These are phyloP conservation scores for Eulacestoma nigropectus DNA, from an alignment of 2,113 vertebrate species.

Conservation along the genomic window DNA sequence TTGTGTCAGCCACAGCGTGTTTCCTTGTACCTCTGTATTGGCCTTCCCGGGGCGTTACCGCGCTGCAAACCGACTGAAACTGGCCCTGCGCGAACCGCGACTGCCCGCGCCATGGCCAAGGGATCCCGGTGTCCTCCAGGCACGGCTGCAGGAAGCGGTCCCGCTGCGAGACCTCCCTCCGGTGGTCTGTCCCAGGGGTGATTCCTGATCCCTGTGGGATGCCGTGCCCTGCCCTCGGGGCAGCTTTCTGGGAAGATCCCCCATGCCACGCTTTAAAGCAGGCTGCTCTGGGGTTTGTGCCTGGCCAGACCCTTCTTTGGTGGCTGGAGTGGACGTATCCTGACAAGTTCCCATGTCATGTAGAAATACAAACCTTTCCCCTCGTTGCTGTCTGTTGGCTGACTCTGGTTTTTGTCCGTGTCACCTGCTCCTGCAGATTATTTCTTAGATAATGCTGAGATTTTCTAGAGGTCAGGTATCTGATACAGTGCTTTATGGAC, in stretches of 20 bases:
- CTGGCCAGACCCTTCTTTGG: neutral
- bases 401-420: fast-evolving
- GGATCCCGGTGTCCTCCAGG: neutral
- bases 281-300: neutral
- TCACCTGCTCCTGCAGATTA: neutral
- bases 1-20: fast-evolving
- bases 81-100: fast-evolving
- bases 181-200: neutral
- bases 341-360: fast-evolving
- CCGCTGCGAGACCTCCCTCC: too few species aligned
- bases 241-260: neutral
- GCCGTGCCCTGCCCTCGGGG: neutral
- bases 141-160: neutral
- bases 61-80: neutral
- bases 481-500: neutral
- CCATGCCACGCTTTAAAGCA: fast-evolving
- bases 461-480: neutral
- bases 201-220: neutral
- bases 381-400: neutral
- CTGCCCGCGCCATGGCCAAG: fast-evolving
- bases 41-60: neutral
- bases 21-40: fast-evolving
- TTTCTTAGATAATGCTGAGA: neutral
- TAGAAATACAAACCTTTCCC: neutral
- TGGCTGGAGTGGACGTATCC: neutral